Conservation (phyloP, 2,888 invertebrate genomes). For the Megastigmus dorsalis region DNA sequence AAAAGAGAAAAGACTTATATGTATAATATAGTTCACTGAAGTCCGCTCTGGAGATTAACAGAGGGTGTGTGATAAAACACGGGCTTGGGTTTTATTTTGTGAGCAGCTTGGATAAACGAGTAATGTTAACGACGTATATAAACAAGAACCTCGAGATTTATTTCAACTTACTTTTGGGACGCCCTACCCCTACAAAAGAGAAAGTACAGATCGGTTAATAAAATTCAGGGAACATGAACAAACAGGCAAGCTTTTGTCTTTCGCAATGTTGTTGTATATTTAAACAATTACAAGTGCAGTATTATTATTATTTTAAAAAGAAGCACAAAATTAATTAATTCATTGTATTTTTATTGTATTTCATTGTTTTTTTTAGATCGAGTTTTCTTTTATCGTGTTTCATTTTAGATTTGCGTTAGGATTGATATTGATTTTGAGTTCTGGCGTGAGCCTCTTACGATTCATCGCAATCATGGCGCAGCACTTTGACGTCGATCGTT, state of each 20-base stretch:
- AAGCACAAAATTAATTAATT: background rate
- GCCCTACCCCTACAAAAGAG: slow-evolving; percentile 74
- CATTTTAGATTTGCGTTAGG: background rate
- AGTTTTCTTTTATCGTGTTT: slow-evolving; percentile 16
- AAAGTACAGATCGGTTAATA: slow-evolving; percentile 72
- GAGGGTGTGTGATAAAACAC: slow-evolving; percentile 28
- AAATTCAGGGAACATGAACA: slow-evolving; percentile 46
- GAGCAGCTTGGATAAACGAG: slow-evolving; percentile 59
- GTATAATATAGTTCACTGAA: slow-evolving; percentile 38
- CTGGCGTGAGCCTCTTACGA: slow-evolving; percentile 6
- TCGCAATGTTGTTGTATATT: slow-evolving; percentile 24
- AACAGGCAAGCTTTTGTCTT: slow-evolving; percentile 46
- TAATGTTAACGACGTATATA: slow-evolving; percentile 71
- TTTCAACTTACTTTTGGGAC: slow-evolving; percentile 74
- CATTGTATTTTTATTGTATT: background rate
- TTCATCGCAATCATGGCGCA: slow-evolving; percentile 16
- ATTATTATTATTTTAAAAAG: background rate
- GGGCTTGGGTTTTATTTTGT: slow-evolving; percentile 48
- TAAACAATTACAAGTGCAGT: slow-evolving; percentile 9
- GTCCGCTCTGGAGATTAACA: slow-evolving; percentile 36
- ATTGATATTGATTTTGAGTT: too few relatives aligned
- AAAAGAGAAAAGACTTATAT: background rate
- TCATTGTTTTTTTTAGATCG: slow-evolving; percentile 14
- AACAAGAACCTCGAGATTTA: slow-evolving; percentile 67
- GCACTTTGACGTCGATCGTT: slow-evolving; percentile 33